These are phyloP conservation scores for Orientallactaga sibirica DNA, from an alignment of 2,797 vertebrate species.

Conservation along the genomic window DNA sequence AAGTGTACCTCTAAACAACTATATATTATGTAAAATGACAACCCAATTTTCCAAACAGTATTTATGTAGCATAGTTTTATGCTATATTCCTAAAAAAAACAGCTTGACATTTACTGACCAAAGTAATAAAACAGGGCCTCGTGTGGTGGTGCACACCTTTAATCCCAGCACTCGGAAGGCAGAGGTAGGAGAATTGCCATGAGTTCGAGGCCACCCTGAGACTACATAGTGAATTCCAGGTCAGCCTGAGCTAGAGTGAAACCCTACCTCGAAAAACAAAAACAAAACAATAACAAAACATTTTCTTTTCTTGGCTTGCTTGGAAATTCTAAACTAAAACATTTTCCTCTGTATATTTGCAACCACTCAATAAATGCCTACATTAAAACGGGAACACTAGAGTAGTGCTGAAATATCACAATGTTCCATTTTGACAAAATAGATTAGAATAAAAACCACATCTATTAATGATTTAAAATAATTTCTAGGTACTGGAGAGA, in stretches of 20 bases:
- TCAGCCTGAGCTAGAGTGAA: too few species aligned
- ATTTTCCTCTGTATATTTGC: constrained; percentile 28
- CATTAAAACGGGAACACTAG: constrained; percentile 40
- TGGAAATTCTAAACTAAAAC: constrained; percentile 55
- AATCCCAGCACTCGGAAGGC: too few species aligned
- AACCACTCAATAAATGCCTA: constrained; percentile 54
- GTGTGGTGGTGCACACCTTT: too few species aligned
- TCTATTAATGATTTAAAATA: constrained; percentile 60
- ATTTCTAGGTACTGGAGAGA: constrained; percentile 34
- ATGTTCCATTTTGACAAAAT: constrained; percentile 19
- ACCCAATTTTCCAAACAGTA: constrained; percentile 54
- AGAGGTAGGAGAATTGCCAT: too few species aligned
- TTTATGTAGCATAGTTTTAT: constrained; percentile 21
- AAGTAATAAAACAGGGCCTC: background rate
- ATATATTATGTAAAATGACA: constrained; percentile 58
- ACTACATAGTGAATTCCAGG: too few species aligned
- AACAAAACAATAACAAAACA: too few species aligned
- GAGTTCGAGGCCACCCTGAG: too few species aligned
- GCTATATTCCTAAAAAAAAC: constrained; percentile 56
- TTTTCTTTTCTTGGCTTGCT: constrained; percentile 11
- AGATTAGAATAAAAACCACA: constrained; percentile 51
- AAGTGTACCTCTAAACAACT: constrained; percentile 18
- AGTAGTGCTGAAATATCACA: background rate
- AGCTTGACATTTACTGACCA: constrained; percentile 52
- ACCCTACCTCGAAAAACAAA: background rate